Evolutionary conservation across 2,797 vertebrate genomes (phyloP).

Genomic region (Neomorphus geoffroyi): DNA sequence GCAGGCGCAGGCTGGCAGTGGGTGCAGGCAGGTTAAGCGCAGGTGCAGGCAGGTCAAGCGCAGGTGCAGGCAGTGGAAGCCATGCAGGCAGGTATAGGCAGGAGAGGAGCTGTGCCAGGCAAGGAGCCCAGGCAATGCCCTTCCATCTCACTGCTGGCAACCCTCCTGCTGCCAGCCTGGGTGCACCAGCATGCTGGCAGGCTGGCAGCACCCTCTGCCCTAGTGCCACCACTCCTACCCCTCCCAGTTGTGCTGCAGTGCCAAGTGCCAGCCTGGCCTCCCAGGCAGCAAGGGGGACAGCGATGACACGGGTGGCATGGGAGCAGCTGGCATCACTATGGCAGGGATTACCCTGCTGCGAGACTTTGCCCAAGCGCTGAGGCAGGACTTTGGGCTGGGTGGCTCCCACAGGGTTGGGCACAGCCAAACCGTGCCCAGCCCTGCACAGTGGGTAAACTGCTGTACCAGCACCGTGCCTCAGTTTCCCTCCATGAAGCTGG

Average conservation of each 20-base stretch:
- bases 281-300: not conserved
- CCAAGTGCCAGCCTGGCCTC: not conserved
- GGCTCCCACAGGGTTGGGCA: not conserved
- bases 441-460: not conserved
- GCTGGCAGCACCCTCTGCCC: not conserved
- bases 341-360: not conserved
- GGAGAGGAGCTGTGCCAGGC: not conserved
- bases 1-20: too few species aligned
- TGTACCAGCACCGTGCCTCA: not conserved
- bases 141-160: not conserved
- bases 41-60: not conserved
- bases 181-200: not conserved
- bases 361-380: not conserved
- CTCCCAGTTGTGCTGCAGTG: fast-evolving
- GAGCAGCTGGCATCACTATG: fast-evolving
- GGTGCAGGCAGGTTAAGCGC: too few species aligned
- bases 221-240: not conserved
- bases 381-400: not conserved
- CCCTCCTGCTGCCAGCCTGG: not conserved
- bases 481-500: not conserved
- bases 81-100: not conserved
- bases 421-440: not conserved
- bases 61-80: not conserved
- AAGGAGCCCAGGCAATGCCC: not conserved
- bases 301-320: fast-evolving